Evolutionary conservation across 2,113 vertebrate species (phyloP), one percentile per base, ranked within the genome.

Genomic region (Atractosteus spatula): DNA sequence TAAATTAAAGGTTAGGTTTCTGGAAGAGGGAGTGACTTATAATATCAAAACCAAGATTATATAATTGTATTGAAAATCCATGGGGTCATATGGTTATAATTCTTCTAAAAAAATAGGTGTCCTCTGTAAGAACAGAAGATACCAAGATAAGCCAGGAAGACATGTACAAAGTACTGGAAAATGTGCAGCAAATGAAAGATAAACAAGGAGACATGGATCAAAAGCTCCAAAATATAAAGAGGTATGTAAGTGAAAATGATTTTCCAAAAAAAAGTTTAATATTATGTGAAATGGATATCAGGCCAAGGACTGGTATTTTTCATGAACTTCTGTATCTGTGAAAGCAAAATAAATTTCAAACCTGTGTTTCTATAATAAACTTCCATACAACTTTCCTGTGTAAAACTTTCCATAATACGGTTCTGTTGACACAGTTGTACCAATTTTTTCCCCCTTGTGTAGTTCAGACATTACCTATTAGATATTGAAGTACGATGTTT

Each of bases 151-250:
- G 79, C 41, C 66, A 76, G 0, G 79, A 88, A 16, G 83, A 90
- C 54, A 75, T 90, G 70, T 88, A 89, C 74, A 90, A 82, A 77
- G 81, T 87, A 5, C 78, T 88, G 7, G 78, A 82, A 8, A 86
- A 92, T 66, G 72, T 91, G 47, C 83, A 87, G 74, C 82, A 88
- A 16, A 83, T 92, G 77, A 86, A 74, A 55, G 81, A 86, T 67
- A 87, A 86, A 64, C 87, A 90, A 62, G 82, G 29, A 57, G 85
- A 78, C 66, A 82, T 90, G 85, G 83, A 89, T 57, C 29, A 68
- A 72, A 87, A 78, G 68, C 79, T 91, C 78, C 79, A 73, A 54
- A 86, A 79, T 78, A 83, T 92, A 84, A 89, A 85, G 77, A 86
- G 88, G 87, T 93, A 79, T 42, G 54, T 17, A 7, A 8, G 10